phyloP scores from a whole-genome alignment of 2,113 vertebrate genomes.

The Brachypodius melanocephalos region DNA sequence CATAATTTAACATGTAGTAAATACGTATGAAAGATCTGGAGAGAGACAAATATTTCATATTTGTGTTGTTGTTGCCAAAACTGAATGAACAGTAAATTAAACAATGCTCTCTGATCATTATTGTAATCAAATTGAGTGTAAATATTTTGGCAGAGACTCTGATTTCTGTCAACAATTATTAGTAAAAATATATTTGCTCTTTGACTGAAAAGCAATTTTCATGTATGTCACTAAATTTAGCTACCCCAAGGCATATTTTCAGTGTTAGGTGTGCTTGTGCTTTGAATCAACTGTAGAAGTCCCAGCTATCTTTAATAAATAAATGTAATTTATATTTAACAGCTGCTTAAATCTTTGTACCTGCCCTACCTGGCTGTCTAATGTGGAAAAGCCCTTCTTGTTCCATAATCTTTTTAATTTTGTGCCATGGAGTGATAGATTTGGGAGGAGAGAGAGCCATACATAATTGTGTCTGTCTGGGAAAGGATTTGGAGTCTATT shows the following conservation, averaged over 20 bases:
- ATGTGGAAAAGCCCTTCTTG: background rate
- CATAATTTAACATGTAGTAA: background rate
- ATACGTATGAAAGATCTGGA: background rate
- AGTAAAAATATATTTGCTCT: constrained; percentile 37
- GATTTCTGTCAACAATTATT: constrained; percentile 36
- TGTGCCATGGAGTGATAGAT: background rate
- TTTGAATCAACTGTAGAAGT: background rate
- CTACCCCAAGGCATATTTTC: background rate
- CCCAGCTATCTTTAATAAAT: background rate
- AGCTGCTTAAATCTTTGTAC: background rate
- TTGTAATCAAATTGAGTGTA: constrained; percentile 35
- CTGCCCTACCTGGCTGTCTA: background rate
- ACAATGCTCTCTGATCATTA: constrained; percentile 19
- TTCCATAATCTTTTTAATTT: background rate
- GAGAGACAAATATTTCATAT: background rate
- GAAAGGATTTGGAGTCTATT: background rate
- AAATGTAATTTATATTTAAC: background rate
- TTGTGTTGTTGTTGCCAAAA: background rate
- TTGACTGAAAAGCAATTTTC: background rate
- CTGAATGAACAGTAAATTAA: constrained; percentile 21
- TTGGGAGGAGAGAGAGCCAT: background rate
- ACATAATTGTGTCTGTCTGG: background rate
- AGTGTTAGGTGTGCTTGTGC: background rate
- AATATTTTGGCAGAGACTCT: constrained; percentile 37
- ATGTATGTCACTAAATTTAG: background rate